Evolutionary conservation across 2,888 invertebrate genomes (phyloP).

Genomic region (Heliconius ethilla): DNA sequence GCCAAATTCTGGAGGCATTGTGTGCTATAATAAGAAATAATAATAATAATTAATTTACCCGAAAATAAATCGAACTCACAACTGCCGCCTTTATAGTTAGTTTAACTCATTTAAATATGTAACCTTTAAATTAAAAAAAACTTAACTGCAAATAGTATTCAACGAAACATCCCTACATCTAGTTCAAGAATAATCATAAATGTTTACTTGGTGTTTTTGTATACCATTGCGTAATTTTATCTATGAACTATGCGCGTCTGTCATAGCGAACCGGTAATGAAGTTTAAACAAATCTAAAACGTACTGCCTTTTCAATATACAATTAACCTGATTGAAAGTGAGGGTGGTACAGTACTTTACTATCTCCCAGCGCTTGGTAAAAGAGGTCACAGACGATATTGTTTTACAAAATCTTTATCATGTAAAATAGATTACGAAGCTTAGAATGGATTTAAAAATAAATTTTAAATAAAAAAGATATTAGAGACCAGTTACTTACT

Average conservation of each 20-base stretch:
- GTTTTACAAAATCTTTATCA: neutral
- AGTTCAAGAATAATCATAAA: neutral
- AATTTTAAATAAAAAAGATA: too few species aligned
- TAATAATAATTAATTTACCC: too few species aligned
- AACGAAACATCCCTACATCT: slow-evolving; percentile 6
- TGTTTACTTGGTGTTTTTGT: neutral
- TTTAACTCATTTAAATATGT: neutral
- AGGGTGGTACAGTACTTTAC: slow-evolving; percentile 12
- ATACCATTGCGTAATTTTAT: slow-evolving; percentile 1
- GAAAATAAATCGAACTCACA: too few species aligned
- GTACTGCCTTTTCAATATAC: neutral
- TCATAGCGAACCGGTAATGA: neutral
- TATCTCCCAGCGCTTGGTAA: slow-evolving; percentile 21
- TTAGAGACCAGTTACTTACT: too few species aligned
- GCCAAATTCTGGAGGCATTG: too few species aligned
- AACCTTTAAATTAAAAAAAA: neutral
- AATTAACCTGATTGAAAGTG: neutral
- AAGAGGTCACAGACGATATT: slow-evolving; percentile 21
- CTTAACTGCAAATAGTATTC: neutral
- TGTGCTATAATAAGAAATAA: too few species aligned
- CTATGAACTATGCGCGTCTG: neutral
- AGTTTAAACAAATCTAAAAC: neutral
- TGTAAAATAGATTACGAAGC: neutral
- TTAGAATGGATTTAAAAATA: neutral
- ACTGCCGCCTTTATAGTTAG: neutral